These are phyloP conservation scores for Drosophila mercatorum DNA, from an alignment of 2,888 invertebrate genomes.

Conservation along the genomic window DNA sequence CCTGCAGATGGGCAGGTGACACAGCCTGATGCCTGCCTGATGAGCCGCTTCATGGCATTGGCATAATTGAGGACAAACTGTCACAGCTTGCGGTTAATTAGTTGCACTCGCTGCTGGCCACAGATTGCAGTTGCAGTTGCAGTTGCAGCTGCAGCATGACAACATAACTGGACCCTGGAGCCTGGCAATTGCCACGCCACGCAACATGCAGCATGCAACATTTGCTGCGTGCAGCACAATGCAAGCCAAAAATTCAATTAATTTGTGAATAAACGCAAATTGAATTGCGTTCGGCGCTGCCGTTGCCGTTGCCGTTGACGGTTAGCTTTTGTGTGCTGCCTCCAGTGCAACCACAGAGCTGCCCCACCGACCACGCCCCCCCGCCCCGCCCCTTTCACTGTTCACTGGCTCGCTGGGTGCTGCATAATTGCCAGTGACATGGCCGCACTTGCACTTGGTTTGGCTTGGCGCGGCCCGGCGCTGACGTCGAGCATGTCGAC, in stretches of 20 bases:
- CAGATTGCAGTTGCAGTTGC: conserved; percentile 28
- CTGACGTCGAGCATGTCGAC: conserved; percentile 54
- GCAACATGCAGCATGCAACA: neutral
- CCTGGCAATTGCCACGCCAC: conserved; percentile 3
- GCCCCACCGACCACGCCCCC: neutral
- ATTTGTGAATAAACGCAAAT: conserved; percentile 75
- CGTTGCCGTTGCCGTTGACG: conserved; percentile 39
- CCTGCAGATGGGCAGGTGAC: neutral
- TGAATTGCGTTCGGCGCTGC: conserved; percentile 58
- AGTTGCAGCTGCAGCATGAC: neutral
- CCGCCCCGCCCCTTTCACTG: neutral
- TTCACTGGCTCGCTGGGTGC: conserved; percentile 9
- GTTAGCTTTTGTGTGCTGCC: conserved; percentile 24
- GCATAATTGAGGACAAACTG: conserved; percentile 69
- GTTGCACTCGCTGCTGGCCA: conserved; percentile 35
- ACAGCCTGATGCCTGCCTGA: conserved; percentile 7
- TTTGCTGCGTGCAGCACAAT: conserved; percentile 40
- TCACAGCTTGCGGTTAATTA: conserved; percentile 72
- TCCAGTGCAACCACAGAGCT: neutral
- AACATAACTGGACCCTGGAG: conserved; percentile 1
- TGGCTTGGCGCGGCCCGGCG: conserved; percentile 24
- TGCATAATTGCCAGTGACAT: conserved; percentile 78
- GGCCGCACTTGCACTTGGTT: conserved; percentile 60
- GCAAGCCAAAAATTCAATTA: conserved; percentile 72
- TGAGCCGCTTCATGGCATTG: conserved; percentile 38